These are phyloP conservation scores for Lagocephalus sceleratus DNA, from an alignment of 2,797 vertebrate genomes.

Conservation along the genomic window DNA sequence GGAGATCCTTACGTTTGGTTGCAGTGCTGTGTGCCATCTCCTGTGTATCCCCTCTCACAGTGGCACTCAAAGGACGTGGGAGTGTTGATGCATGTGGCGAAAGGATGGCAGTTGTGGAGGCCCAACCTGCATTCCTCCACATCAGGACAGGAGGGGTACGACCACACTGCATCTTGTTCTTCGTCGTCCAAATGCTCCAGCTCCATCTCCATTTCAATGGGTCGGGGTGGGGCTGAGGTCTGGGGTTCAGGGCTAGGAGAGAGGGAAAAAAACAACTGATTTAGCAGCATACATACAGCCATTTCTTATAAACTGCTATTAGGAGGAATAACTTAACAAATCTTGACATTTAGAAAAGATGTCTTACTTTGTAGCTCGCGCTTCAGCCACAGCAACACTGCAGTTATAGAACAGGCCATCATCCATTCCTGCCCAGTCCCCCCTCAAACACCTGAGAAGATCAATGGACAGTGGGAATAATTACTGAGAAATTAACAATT, in stretches of 20 bases:
- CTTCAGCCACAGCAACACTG: conserved; percentile 82
- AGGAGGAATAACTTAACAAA: no score
- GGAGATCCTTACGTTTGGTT: conserved; percentile 85
- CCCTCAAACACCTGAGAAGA: conserved; percentile 82
- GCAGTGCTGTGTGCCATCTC: conserved; percentile 86
- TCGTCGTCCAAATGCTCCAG: conserved; percentile 68
- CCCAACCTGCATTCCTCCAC: conserved; percentile 91
- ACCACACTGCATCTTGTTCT: conserved; percentile 84
- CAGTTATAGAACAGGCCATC: conserved; percentile 81
- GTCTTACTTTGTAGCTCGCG: conserved; percentile 73
- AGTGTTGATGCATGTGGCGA: conserved; percentile 88
- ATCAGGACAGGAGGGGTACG: conserved; percentile 88
- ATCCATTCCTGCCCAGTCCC: conserved; percentile 85
- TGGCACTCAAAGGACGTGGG: conserved; percentile 88
- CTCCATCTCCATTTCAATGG: conserved; percentile 74
- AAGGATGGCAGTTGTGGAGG: conserved; percentile 84
- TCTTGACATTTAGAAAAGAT: neutral
- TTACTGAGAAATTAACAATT: neutral
- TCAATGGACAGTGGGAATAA: neutral
- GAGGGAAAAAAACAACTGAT: neutral
- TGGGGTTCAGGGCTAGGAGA: conserved; percentile 73
- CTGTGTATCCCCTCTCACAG: conserved; percentile 88
- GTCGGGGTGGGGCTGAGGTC: conserved; percentile 77
- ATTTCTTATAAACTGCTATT: neutral
- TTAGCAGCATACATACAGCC: neutral